Evolutionary conservation across 2,888 invertebrate genomes (phyloP).

Genomic region (Drosophila nr. fundita): DNA sequence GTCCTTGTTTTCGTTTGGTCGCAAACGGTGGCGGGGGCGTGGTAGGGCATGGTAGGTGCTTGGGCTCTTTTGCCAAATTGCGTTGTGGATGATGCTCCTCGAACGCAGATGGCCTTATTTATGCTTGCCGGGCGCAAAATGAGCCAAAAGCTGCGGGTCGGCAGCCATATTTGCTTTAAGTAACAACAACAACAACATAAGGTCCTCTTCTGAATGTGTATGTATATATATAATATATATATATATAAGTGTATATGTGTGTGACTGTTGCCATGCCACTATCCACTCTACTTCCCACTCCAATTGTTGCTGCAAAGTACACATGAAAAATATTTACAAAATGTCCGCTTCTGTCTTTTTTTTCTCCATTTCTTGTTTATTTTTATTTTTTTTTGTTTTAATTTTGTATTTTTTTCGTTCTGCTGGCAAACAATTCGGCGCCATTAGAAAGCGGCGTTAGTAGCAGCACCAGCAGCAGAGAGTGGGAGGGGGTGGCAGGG

Average conservation of each 20-base stretch:
- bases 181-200: conserved; percentile 35
- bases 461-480: not conserved
- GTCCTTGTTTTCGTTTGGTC: conserved; percentile 5
- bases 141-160: conserved; percentile 73
- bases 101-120: conserved; percentile 57
- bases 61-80: conserved; percentile 61
- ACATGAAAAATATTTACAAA: conserved; percentile 72
- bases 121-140: conserved; percentile 65
- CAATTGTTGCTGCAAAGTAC: conserved; percentile 60
- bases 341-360: conserved; percentile 41
- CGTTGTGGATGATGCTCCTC: conserved; percentile 44
- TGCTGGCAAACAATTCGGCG: conserved; percentile 68
- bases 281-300: conserved; percentile 19
- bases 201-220: not conserved
- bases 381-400: not conserved
- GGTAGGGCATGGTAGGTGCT: not conserved
- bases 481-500: not conserved
- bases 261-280: conserved; percentile 52
- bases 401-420: conserved; percentile 20
- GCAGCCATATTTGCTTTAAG: conserved; percentile 57
- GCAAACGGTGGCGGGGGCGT: not conserved
- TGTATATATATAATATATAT: not conserved
- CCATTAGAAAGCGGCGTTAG: conserved; percentile 45
- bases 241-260: conserved; percentile 5
- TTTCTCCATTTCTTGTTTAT: not conserved